Evolutionary conservation across 2,113 vertebrate species (phyloP).

Genomic region (Lophura nycthemera): DNA sequence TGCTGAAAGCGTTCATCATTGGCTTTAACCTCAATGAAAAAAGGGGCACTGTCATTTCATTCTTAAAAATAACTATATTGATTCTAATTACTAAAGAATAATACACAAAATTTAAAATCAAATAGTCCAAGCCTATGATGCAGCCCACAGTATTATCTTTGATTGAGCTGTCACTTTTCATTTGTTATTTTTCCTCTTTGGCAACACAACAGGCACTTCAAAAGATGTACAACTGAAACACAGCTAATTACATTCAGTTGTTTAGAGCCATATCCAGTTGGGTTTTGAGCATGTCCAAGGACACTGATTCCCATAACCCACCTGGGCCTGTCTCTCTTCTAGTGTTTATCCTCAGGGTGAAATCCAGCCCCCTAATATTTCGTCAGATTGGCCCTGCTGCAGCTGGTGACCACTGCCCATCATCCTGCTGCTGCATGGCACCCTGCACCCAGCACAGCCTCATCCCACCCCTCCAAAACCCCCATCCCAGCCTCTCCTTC

Average conservation of each 20-base stretch:
- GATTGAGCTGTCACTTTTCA: not conserved
- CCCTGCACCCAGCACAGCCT: too few relatives aligned
- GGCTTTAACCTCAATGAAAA: not conserved
- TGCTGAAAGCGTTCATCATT: not conserved
- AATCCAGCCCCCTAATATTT: not conserved
- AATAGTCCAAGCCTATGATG: not conserved
- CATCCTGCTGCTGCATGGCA: fast-evolving
- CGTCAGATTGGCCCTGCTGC: not conserved
- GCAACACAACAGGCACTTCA: not conserved
- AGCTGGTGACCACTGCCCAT: not conserved
- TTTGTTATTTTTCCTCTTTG: not conserved
- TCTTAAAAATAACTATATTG: not conserved
- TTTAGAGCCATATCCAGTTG: not conserved
- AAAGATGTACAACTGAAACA: not conserved
- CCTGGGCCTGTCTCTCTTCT: not conserved
- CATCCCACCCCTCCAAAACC: not conserved
- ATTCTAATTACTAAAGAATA: not conserved
- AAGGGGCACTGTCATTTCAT: not conserved
- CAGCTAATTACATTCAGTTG: not conserved
- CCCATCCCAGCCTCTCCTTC: not conserved
- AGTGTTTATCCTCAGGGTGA: not conserved
- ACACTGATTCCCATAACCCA: fast-evolving
- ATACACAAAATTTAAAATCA: not conserved
- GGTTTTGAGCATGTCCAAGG: not conserved
- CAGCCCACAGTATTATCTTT: not conserved